Base-by-base conservation (phyloP, 2,888 invertebrate species). In the Drosophila monieri region DNA sequence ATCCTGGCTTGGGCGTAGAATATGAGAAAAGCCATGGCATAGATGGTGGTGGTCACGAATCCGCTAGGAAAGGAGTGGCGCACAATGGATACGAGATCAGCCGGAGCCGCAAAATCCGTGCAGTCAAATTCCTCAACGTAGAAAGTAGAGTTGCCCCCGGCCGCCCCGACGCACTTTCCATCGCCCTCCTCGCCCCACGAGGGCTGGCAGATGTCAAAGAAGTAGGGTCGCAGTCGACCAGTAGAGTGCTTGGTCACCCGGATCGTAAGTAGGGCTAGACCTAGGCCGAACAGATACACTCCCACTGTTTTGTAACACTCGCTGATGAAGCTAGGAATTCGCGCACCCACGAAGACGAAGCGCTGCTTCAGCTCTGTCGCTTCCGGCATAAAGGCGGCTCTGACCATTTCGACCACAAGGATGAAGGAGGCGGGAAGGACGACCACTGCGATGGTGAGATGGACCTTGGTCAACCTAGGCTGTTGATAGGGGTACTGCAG, bases 401-500 rank as follows among this genome's bases (percentile, higher is more conserved):
- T 69, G 47, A 89, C 58, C 79, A 90, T 64, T 66, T 89, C 89
- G 32, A 89, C 85, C 18, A 88, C 77, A 4, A 89, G 57, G 0
- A 89, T 61, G 1, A 85, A 67, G 5, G 79, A 79, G 0, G 89
- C 83, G 0, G 89, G 89, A 52, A 90, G 32, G 1, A 76, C 88
- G 10, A 89, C 75, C 10, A 85, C 88, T 3, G 74, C 49, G 3
- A 89, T 66, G 2, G 89, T 89, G n/a, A 89, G 60, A 35, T 89
- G 90, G 6, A 80, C 72, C 58, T 88, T 86, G 43, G 76, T 85
- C 6, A 89, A 54, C 64, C 78, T 64, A 9, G 89, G 78, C 35
- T 79, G 72, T 18, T 55, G 80, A 23, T 88, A 97, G 2, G 98
- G 98, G 91, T 98, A 97, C 76, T 94, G 94, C 37, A 99, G 94